Evolutionary conservation across 2,888 invertebrate genomes (phyloP).

Genomic region (Nebria salina): DNA sequence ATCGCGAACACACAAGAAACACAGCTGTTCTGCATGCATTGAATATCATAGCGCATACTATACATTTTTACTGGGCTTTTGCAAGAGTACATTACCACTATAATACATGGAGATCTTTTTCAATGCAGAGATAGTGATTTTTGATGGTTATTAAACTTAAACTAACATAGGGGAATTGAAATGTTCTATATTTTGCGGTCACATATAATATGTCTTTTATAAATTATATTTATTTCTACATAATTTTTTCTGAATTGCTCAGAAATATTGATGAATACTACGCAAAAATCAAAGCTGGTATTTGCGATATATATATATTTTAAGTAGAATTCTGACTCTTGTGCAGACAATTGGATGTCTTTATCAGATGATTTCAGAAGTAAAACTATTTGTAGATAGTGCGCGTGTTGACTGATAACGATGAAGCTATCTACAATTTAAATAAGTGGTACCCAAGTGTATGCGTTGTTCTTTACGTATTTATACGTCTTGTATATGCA

Average conservation of each 20-base stretch:
- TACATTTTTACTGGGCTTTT: background rate
- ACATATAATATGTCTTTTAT: too few relatives aligned
- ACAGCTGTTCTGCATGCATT: conserved; percentile 43
- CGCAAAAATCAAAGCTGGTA: background rate
- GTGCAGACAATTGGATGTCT: background rate
- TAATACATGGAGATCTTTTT: background rate
- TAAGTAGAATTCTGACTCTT: background rate
- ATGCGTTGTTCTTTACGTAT: conserved; percentile 31
- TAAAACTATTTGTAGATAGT: background rate
- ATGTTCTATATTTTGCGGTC: background rate
- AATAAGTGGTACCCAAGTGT: background rate
- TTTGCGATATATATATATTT: background rate
- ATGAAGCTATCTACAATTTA: conserved; percentile 7
- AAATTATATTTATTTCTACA: too few relatives aligned
- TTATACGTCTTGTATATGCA: conserved; percentile 45
- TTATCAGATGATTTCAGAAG: background rate
- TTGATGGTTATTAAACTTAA: background rate
- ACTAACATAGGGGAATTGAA: background rate
- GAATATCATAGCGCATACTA: conserved; percentile 24
- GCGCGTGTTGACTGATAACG: background rate
- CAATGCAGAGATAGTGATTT: background rate
- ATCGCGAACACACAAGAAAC: conserved; percentile 2
- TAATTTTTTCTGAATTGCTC: too few relatives aligned
- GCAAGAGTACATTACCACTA: background rate
- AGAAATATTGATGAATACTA: background rate